Base-by-base conservation (phyloP, 2,888 invertebrate genomes). In the Macrosoma leucophasiata region DNA sequence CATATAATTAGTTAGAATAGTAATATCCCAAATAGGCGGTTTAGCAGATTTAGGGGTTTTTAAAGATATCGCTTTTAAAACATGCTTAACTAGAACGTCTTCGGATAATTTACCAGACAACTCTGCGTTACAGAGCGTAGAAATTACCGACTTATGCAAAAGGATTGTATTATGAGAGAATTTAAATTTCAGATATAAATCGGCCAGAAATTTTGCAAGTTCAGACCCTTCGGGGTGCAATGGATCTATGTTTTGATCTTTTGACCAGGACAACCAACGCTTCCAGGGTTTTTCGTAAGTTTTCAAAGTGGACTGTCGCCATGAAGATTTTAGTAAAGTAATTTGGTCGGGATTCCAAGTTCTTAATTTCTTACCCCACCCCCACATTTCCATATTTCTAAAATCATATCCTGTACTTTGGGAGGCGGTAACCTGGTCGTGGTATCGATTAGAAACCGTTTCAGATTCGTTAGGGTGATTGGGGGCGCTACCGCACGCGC, bases 361-460 rank as follows among this genome's bases (percentile, higher is more conserved):
- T 5, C 5, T 21, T 24, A 28, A 13, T 2, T 11, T 15, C n/a
- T 24, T 4, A 15, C 26, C 13, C 50, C 52, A 50, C 43, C 49
- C 47, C 27, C 41, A 36, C 50, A 31, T 33, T 20, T 40, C 47
- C 50, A 54, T 9, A 36, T 45, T 29, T 41, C 35, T 30, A 55
- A 35, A n/a, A 4, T 5, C n/a, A 52, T 13, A 1, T 42, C 5
- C n/a, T 43, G 13, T 6, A 41, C 33, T 9, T 38, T 24, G 4
- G 37, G 37, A 1, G 44, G 49, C 0, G 42, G 39, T n/a, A n/a
- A n/a, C n/a, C n/a, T n/a, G n/a, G n/a, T n/a, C n/a, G n/a, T n/a
- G n/a, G n/a, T n/a, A n/a, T n/a, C n/a, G n/a, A n/a, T n/a, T n/a
- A n/a, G n/a, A n/a, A n/a, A n/a, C n/a, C n/a, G n/a, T 1, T 1